Percentiles rank a stretch among this genome's conserved stretches.
These are phyloP conservation scores for Hemicrepidius hirtus DNA, from an alignment of 2,888 invertebrate genomes.

Conservation along the genomic window DNA sequence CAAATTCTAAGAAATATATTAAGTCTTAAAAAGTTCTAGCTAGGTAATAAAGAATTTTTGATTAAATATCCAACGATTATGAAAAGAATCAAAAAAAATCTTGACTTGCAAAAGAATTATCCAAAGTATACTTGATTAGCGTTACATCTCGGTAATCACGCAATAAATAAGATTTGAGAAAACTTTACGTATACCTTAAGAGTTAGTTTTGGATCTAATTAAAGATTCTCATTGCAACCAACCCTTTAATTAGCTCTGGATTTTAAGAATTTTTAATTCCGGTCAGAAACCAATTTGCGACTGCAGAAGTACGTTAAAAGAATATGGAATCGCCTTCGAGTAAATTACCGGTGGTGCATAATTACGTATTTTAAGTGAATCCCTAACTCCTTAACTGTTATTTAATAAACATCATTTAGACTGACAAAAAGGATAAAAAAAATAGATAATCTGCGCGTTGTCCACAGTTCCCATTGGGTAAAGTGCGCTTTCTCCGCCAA, in stretches of 20 bases:
- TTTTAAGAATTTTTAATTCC: neutral
- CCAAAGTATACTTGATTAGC: no score
- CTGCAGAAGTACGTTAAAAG: slow-evolving; percentile 7
- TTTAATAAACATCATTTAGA: slow-evolving; percentile 51
- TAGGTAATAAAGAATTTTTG: no score
- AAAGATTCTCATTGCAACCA: neutral
- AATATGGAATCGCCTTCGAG: slow-evolving; percentile 1
- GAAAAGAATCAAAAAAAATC: no score
- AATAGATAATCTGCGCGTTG: slow-evolving; percentile 65
- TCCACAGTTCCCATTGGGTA: slow-evolving; percentile 64
- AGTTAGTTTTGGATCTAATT: neutral
- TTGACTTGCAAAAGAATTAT: no score
- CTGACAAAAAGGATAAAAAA: slow-evolving; percentile 55
- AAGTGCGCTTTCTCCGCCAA: slow-evolving; percentile 64
- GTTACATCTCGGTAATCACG: no score
- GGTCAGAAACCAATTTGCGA: neutral
- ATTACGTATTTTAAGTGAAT: slow-evolving; percentile 40
- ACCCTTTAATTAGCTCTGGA: slow-evolving; percentile 4
- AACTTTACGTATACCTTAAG: no score
- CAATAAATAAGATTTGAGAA: no score
- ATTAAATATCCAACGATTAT: no score
- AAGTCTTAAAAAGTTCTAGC: no score
- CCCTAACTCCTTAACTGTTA: slow-evolving; percentile 44
- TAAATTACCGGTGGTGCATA: slow-evolving; percentile 27
- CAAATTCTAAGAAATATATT: no score